A percentile compares a stretch with the other conserved stretches of the same genome.
Evolutionary conservation across 2,888 invertebrate genomes (phyloP).

Genomic region (Drosophila kanekoi): DNA sequence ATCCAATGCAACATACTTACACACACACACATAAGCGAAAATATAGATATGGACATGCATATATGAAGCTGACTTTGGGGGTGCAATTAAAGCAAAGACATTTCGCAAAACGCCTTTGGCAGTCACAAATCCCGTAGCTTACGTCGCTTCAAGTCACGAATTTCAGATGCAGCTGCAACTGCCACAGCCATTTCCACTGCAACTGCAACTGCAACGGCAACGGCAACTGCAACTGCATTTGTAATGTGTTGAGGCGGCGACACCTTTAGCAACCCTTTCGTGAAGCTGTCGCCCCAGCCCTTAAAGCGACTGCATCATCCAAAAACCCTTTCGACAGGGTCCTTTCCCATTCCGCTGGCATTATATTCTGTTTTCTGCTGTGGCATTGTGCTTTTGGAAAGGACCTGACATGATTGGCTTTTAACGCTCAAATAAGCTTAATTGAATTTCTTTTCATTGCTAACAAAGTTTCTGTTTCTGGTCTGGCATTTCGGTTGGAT

Average conservation of each 20-base stretch:
- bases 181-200: conserved; percentile 20
- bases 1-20: conserved; percentile 41
- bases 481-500: conserved; percentile 34
- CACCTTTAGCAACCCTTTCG: conserved; percentile 74
- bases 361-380: conserved; percentile 32
- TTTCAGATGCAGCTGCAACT: conserved; percentile 34
- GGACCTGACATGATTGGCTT: conserved; percentile 83
- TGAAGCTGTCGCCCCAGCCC: conserved; percentile 42
- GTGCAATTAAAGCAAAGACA: conserved; percentile 67
- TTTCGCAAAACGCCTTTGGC: conserved; percentile 71
- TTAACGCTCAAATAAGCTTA: conserved; percentile 86
- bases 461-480: conserved; percentile 79
- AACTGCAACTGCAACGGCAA: conserved; percentile 7
- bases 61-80: conserved; percentile 31
- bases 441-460: conserved; percentile 84
- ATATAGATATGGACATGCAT: not conserved
- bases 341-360: conserved; percentile 6
- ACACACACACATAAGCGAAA: too few species aligned
- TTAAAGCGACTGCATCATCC: conserved; percentile 6
- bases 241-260: conserved; percentile 68
- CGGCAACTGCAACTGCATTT: conserved; percentile 19
- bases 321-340: conserved; percentile 11
- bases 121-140: conserved; percentile 63
- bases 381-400: conserved; percentile 68
- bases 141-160: conserved; percentile 59